These are phyloP conservation scores for Platysternon megacephalum DNA, from an alignment of 2,113 vertebrate genomes.

Conservation along the genomic window DNA sequence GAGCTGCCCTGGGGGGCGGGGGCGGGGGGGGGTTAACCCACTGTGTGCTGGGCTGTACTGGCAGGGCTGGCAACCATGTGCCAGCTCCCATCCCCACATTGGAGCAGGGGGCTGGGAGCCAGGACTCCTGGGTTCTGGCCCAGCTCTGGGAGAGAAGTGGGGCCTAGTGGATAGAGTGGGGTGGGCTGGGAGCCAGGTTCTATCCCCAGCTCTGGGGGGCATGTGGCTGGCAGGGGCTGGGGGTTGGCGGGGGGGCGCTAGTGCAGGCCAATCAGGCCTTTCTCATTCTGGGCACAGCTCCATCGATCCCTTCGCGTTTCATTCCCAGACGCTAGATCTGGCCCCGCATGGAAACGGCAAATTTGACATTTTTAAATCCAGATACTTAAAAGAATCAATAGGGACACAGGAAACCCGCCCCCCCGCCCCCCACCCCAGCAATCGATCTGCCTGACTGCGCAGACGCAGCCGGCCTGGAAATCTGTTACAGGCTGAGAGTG, in stretches of 20 bases:
- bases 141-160: background rate
- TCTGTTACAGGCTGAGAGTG: background rate
- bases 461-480: background rate
- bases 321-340: background rate
- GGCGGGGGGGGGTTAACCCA: background rate
- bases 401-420: slow-evolving; percentile 2
- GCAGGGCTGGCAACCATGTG: background rate
- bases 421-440: background rate
- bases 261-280: background rate
- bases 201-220: no score
- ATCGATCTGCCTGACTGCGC: background rate
- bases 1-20: background rate
- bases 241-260: background rate
- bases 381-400: slow-evolving; percentile 59
- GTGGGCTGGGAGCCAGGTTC: background rate
- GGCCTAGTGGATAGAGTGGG: background rate
- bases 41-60: background rate
- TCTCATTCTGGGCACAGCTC: slow-evolving; percentile 27
- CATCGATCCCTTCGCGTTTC: background rate
- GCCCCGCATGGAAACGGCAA: background rate
- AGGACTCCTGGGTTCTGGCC: background rate
- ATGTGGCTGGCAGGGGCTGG: background rate
- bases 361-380: slow-evolving; percentile 67
- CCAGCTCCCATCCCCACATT: no score
- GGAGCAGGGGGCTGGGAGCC: background rate